Evolutionary conservation across 2,888 invertebrate species (phyloP).

Genomic region (Phortica magna): DNA sequence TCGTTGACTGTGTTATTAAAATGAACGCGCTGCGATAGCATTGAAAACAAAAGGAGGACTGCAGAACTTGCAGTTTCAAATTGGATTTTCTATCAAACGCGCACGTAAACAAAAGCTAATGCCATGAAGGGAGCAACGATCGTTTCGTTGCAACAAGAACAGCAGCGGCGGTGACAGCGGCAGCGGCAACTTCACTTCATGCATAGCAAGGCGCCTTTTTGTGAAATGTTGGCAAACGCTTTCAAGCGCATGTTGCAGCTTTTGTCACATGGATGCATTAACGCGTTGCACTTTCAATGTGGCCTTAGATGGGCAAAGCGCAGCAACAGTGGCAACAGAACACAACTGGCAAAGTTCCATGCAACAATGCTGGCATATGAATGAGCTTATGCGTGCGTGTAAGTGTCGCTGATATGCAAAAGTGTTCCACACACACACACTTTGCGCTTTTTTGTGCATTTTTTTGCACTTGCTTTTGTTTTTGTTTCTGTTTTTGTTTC

Average conservation of each 20-base stretch:
- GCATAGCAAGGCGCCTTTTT: neutral
- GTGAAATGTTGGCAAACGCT: conserved; percentile 16
- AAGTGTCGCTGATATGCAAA: neutral
- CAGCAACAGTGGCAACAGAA: neutral
- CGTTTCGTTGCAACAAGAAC: neutral
- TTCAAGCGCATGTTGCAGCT: conserved; percentile 29
- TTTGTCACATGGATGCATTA: conserved; percentile 32
- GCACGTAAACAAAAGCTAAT: conserved; percentile 33
- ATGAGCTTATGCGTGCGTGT: conserved; percentile 7
- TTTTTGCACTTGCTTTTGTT: neutral
- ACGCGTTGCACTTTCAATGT: conserved; percentile 30
- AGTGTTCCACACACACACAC: neutral
- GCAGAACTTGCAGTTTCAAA: conserved; percentile 27
- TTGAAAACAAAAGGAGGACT: neutral
- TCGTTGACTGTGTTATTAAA: conserved; percentile 17
- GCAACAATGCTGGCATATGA: neutral
- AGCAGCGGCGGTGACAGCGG: neutral
- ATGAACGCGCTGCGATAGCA: neutral
- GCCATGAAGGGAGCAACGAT: conserved; percentile 18
- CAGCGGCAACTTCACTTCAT: neutral
- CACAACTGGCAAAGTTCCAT: conserved; percentile 18
- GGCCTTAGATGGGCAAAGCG: neutral
- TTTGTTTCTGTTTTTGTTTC: neutral
- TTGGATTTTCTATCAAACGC: conserved; percentile 35
- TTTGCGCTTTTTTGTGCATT: neutral